These are phyloP conservation scores for Atta cephalotes DNA, from an alignment of 1,140 invertebrate species.

Conservation along the genomic window DNA sequence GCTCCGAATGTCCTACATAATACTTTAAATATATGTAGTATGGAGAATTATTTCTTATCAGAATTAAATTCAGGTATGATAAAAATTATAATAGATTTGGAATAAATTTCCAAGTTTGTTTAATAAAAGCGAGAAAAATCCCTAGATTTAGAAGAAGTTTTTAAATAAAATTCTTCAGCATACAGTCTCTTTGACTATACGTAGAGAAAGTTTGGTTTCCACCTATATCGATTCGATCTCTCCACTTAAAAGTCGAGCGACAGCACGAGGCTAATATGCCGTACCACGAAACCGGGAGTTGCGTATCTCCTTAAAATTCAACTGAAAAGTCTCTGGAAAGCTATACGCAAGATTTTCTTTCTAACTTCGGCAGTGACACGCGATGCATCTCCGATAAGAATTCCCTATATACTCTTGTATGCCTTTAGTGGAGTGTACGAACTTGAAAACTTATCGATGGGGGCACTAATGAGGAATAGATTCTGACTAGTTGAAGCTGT, in stretches of 20 bases:
- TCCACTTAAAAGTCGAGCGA: constrained; percentile 41
- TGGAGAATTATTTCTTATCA: not conserved
- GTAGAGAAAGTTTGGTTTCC: constrained; percentile 18
- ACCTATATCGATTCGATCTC: constrained; percentile 46
- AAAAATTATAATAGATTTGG: constrained; percentile 1
- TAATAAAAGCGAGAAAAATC: not conserved
- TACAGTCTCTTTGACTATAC: not conserved
- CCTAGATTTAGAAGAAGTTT: not conserved
- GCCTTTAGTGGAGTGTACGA: not conserved
- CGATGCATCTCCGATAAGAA: constrained; percentile 58
- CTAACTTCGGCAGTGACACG: constrained; percentile 48
- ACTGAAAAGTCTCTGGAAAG: constrained; percentile 54
- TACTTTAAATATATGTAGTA: not conserved
- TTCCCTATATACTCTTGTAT: not conserved
- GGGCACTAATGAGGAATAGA: constrained; percentile 20
- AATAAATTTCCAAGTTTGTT: not conserved
- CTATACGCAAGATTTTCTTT: constrained; percentile 38
- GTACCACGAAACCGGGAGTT: constrained; percentile 30
- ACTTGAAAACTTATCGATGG: constrained; percentile 43
- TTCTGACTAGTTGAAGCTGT: not conserved
- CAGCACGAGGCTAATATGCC: constrained; percentile 25
- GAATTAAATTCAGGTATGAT: not conserved
- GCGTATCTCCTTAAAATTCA: constrained; percentile 58
- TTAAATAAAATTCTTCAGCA: constrained; percentile 17
- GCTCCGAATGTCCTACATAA: not conserved